A percentile compares a stretch with the other conserved stretches of the same genome.
Evolutionary conservation across 1,140 invertebrate genomes (phyloP).

Genomic region (Anthonomus grandis): DNA sequence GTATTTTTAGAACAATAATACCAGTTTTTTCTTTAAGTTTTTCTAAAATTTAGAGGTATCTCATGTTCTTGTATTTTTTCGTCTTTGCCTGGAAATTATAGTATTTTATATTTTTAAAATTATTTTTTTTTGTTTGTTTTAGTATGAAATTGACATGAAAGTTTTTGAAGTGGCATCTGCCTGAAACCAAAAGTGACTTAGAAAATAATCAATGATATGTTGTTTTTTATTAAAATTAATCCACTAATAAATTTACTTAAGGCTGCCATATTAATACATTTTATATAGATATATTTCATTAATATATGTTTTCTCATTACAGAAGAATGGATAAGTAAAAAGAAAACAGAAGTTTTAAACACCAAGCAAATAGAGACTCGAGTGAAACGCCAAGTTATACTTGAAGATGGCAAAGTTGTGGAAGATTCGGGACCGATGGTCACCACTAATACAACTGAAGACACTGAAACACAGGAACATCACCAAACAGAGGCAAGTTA

Average conservation of each 20-base stretch:
- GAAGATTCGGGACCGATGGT: conserved; percentile 85
- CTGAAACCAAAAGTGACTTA: no score
- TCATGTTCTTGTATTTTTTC: no score
- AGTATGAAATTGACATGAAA: no score
- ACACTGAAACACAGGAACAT: conserved; percentile 82
- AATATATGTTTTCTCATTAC: conserved; percentile 44
- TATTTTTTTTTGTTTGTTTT: no score
- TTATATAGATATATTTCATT: conserved; percentile 1
- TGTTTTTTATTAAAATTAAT: background rate
- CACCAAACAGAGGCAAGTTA: conserved; percentile 79
- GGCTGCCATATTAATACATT: background rate
- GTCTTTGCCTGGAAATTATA: no score
- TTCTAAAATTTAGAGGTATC: no score
- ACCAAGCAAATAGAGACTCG: conserved; percentile 85
- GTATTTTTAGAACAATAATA: no score
- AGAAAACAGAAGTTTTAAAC: conserved; percentile 82
- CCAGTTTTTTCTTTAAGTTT: no score
- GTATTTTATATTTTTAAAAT: no score
- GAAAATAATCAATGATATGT: no score
- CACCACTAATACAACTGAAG: conserved; percentile 83
- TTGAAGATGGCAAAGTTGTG: conserved; percentile 86
- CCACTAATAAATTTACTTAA: background rate
- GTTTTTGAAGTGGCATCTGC: no score
- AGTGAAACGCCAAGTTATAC: conserved; percentile 81
- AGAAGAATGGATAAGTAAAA: conserved; percentile 90